Percentiles rank a stretch among this genome's conserved stretches.
phyloP scores from a whole-genome alignment of 2,888 invertebrate species.

The Archips xylosteana region DNA sequence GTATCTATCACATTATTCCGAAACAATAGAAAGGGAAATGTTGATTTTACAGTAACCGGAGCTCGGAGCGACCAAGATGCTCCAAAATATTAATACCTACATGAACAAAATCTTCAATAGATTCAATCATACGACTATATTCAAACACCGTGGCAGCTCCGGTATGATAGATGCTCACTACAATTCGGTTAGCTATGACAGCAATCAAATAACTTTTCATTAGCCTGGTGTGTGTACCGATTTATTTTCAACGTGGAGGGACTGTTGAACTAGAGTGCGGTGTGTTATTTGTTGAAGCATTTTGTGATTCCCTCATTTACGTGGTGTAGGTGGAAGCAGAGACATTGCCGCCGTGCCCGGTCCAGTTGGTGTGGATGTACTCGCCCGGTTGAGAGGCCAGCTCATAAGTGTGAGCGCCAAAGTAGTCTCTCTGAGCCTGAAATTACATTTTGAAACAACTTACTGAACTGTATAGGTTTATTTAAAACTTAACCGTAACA shows the following conservation, averaged over 20 bases:
- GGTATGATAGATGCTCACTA: background rate
- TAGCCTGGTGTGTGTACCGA: background rate
- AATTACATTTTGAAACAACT: background rate
- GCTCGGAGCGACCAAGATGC: background rate
- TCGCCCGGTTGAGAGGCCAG: conserved; percentile 93
- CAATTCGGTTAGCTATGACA: background rate
- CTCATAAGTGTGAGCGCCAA: conserved; percentile 99
- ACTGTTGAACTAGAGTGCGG: background rate
- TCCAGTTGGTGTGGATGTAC: conserved; percentile 99
- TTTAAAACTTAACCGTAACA: background rate
- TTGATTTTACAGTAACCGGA: background rate
- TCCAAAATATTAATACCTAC: too few species aligned
- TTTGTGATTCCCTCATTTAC: conserved; percentile 47
- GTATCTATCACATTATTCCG: conserved; percentile 2
- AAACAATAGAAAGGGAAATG: background rate
- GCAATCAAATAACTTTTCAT: background rate
- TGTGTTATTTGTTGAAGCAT: background rate
- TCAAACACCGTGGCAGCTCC: background rate
- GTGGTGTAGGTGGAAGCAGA: conserved; percentile 95
- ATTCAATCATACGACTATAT: background rate
- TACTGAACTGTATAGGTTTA: background rate
- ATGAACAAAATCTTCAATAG: background rate
- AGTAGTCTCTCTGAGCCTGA: conserved; percentile 98
- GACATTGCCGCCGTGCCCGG: conserved; percentile 98
- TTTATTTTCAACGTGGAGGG: background rate